These are phyloP conservation scores for Gasterosteus nipponicus DNA, from an alignment of 2,113 vertebrate genomes.

Conservation along the genomic window DNA sequence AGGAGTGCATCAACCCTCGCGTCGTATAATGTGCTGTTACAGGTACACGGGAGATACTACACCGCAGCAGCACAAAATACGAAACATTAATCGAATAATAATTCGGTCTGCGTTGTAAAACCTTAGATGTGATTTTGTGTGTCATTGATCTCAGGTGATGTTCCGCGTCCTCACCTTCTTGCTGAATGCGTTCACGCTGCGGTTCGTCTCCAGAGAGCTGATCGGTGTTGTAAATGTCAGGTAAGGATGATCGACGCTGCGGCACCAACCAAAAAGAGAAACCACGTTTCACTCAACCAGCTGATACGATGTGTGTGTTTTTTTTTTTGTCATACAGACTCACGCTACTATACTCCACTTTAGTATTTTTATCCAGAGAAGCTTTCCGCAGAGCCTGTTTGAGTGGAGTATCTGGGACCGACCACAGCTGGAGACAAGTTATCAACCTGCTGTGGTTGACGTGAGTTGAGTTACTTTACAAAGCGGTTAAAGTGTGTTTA, in stretches of 20 bases:
- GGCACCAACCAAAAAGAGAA: not conserved
- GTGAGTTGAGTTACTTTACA: constrained; percentile 79
- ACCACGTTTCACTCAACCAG: not conserved
- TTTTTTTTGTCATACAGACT: constrained; percentile 78
- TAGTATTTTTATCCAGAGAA: constrained; percentile 93
- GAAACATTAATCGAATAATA: not conserved
- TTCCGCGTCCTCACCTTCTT: constrained; percentile 91
- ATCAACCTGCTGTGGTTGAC: constrained; percentile 94
- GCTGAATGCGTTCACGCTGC: constrained; percentile 93
- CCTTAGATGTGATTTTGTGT: too few species aligned
- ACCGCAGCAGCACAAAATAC: not conserved
- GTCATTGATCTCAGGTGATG: constrained; percentile 82
- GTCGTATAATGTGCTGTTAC: constrained; percentile 82
- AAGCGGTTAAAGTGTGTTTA: not conserved
- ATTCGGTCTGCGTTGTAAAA: not conserved
- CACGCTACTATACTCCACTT: constrained; percentile 92
- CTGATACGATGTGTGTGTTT: constrained; percentile 4
- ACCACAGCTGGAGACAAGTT: constrained; percentile 90
- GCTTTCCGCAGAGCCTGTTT: constrained; percentile 95
- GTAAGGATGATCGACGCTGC: constrained; percentile 72
- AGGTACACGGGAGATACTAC: constrained; percentile 63
- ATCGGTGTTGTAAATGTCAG: constrained; percentile 94
- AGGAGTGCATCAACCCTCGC: constrained; percentile 76
- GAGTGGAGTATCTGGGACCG: constrained; percentile 80
- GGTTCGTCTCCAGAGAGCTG: constrained; percentile 93